Base-by-base conservation (phyloP, 2,888 invertebrate genomes). In the Neoascia interrupta region DNA sequence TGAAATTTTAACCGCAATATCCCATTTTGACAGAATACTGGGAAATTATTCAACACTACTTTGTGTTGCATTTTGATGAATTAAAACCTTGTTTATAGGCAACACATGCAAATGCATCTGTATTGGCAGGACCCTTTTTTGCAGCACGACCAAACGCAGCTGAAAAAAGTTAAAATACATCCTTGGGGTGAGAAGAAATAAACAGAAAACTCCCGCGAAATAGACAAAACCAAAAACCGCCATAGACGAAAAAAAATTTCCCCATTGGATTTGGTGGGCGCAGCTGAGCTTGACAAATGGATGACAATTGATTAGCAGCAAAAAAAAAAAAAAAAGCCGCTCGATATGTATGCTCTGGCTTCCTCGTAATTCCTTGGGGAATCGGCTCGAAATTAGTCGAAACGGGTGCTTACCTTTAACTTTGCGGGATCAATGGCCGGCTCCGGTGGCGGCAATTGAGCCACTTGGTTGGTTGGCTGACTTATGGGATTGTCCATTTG, bases 281-380 rank as follows among this genome's bases (percentile, higher is more conserved):
- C 79, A 73, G 73, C 79, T 72, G 64, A 72, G 58, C 58, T 26
- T 73, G 79, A 61, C 73, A 79, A 79, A 79, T 79, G 49, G 49
- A 56, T 79, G 79, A 79, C 79, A 79, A 79, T 61, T 61, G 61
- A 60, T 43, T 43, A 47, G 39, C 13, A 11, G 37, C 21, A 61
- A n/a, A n/a, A n/a, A n/a, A n/a, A n/a, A n/a, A n/a, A n/a, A n/a
- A n/a, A n/a, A n/a, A 66, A 60, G 47, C 74, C 74, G 69, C 69
- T 68, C 69, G 61, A 68, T 61, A 61, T 53, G 11, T 34, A 16
- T 15, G 2, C 19, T 26, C 36, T 31, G 2, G n/a, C 18, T 13
- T 31, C 49, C 13, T n/a, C n/a, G n/a, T n/a, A n/a, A n/a, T n/a
- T n/a, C n/a, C n/a, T n/a, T n/a, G n/a, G n/a, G n/a, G n/a, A n/a